A percentile compares a stretch with the other conserved stretches of the same genome.
Evolutionary conservation across 1,140 invertebrate species (phyloP).

Genomic region (Paraescarpia echinospica): DNA sequence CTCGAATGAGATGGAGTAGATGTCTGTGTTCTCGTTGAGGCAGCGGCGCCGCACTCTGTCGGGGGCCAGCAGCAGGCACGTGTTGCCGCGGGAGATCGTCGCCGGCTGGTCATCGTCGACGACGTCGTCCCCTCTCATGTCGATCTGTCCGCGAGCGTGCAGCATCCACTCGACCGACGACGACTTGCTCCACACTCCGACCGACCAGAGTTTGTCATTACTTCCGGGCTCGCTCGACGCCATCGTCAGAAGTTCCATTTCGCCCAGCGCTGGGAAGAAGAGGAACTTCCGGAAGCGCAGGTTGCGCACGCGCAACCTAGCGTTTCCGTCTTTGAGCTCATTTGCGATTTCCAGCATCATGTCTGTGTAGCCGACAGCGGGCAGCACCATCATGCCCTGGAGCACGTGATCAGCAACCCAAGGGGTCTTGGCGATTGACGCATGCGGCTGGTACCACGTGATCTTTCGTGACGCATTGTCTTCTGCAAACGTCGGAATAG

Average conservation of each 20-base stretch:
- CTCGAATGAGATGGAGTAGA: neutral
- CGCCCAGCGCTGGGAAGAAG: neutral
- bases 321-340: neutral
- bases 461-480: neutral
- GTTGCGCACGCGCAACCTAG: neutral
- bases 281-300: neutral
- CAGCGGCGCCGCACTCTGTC: neutral
- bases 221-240: neutral
- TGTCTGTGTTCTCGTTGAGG: neutral
- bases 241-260: neutral
- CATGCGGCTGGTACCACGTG: neutral
- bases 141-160: neutral
- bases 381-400: neutral
- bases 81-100: neutral
- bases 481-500: neutral
- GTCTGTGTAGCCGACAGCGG: neutral
- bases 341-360: neutral
- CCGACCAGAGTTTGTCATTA: neutral
- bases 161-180: neutral
- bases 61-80: neutral
- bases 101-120: neutral
- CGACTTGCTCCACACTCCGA: neutral
- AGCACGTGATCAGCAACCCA: neutral
- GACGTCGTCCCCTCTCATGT: neutral
- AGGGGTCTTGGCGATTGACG: neutral